Percentiles rank a stretch among this genome's conserved stretches.
Evolutionary conservation across 2,888 invertebrate genomes (phyloP).

Genomic region (Bellardia pandia): DNA sequence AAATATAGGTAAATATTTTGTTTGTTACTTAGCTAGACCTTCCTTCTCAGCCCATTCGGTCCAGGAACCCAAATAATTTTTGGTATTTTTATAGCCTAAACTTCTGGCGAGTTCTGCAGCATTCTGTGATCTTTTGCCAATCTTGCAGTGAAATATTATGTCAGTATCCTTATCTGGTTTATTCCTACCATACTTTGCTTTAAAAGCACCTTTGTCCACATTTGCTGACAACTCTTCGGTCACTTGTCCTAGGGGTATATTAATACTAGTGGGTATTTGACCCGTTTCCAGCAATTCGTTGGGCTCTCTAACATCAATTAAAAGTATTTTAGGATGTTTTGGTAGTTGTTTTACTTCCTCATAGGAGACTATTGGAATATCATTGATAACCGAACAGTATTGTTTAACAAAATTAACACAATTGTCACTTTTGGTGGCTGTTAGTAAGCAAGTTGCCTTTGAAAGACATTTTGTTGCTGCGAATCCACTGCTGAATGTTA

Average conservation of each 20-base stretch:
- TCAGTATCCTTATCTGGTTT: conserved; percentile 87
- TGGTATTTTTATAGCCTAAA: conserved; percentile 79
- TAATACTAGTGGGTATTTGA: conserved; percentile 89
- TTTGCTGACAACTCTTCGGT: conserved; percentile 75
- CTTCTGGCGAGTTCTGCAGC: conserved; percentile 85
- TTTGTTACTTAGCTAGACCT: conserved; percentile 73
- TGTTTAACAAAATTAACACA: not conserved
- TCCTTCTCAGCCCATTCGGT: conserved; percentile 82
- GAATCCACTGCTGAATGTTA: not conserved
- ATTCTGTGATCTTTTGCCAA: conserved; percentile 87
- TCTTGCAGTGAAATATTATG: conserved; percentile 88
- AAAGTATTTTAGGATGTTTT: conserved; percentile 84
- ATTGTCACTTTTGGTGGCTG: not conserved
- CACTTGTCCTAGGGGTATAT: conserved; percentile 88
- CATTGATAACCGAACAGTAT: conserved; percentile 18
- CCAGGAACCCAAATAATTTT: conserved; percentile 82
- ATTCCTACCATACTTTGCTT: conserved; percentile 85
- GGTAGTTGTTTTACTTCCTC: conserved; percentile 84
- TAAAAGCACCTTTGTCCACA: conserved; percentile 84
- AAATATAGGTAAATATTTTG: no score
- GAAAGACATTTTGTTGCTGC: not conserved
- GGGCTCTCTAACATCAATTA: conserved; percentile 92
- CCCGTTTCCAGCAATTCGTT: conserved; percentile 89
- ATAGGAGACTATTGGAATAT: conserved; percentile 76
- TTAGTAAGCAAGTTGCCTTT: not conserved